These are phyloP conservation scores for Microplitis deprimator DNA, from an alignment of 2,888 invertebrate species.

Conservation along the genomic window DNA sequence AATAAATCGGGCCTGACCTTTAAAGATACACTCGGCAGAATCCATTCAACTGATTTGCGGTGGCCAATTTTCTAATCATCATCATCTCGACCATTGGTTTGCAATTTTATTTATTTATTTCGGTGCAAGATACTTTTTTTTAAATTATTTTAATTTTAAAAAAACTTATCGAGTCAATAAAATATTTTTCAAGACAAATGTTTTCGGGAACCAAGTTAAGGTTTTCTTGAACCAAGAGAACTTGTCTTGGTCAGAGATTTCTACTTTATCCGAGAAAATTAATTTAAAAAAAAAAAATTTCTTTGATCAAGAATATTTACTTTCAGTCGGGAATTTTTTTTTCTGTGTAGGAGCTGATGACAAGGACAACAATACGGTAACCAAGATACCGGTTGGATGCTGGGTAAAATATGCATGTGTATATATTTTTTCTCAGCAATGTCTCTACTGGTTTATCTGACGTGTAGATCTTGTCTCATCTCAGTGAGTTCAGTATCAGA, in stretches of 20 bases:
- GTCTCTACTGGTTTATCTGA: neutral
- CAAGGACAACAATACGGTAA: no score
- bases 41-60: neutral
- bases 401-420: neutral
- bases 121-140: neutral
- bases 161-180: no score
- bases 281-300: no score
- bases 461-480: neutral
- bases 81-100: no score
- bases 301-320: no score
- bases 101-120: no score
- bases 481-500: neutral
- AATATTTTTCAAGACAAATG: no score
- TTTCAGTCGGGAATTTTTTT: neutral
- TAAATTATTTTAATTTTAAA: neutral
- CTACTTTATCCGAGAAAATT: no score
- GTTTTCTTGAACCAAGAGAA: no score
- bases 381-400: neutral
- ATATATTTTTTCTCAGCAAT: neutral
- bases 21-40: neutral
- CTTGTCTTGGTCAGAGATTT: no score
- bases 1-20: constrained; percentile 8
- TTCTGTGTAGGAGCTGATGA: neutral
- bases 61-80: constrained; percentile 8
- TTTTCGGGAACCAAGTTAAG: no score